Base-by-base conservation (phyloP, 2,888 invertebrate species). In the Amiota mariae region DNA sequence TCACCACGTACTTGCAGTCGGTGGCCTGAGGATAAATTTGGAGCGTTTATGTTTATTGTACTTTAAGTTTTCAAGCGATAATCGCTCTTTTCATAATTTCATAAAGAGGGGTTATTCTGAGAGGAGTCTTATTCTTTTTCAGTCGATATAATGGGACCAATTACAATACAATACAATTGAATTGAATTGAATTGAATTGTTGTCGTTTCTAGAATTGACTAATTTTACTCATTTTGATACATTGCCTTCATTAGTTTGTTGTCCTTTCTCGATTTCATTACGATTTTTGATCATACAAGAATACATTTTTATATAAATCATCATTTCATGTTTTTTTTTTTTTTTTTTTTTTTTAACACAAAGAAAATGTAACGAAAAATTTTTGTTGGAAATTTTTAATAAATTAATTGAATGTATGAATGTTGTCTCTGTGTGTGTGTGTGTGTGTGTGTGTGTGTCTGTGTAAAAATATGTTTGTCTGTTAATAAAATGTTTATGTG, bases 1-100 rank as follows among this genome's bases (percentile, higher is more conserved):
- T 89, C 89, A 75, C 80, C 79, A 77, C 85, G 87, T 74, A 82
- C 87, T 81, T 88, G 87, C 73, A 85, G 82, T 81, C 83, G 83
- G 56, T 86, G 83, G 78, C 83, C 83, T 84, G 86, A 82, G 77
- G 85, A 86, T 80, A 59, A 51, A 61, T 74, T 73, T 66, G 76
- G 59, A 56, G 64, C 72, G 73, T 74, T 73, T 70, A 63, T 71
- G 71, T 78, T 75, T 64, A 48, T 75, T 56, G 47, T 47, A 36
- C 63, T n/a, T 6, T 36, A 36, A 6, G 36, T 36, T 36, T 36
- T 36, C 36, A 36, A 36, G 36, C 36, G 36, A 36, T 36, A 36
- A 6, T 36, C 36, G 36, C 36, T 36, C 36, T 36, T 36, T 2
- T 36, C 4, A 36, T 36, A 36, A 36, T 36, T 36, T 36, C 36